Base-by-base conservation (phyloP, 2,888 invertebrate species). In the Cataglyphis livida region DNA sequence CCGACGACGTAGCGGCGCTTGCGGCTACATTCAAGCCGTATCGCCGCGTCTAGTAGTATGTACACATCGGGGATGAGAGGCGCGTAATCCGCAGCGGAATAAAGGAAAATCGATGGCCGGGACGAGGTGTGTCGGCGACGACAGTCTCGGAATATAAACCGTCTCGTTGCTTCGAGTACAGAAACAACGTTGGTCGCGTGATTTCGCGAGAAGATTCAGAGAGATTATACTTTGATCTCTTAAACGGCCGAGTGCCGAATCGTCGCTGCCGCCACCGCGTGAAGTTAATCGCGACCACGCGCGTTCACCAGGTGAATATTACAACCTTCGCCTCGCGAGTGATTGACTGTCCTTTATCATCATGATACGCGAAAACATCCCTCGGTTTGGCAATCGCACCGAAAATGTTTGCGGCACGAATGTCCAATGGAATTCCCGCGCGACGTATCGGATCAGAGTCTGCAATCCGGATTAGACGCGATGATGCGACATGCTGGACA, bases 401-500 rank as follows among this genome's bases (percentile, higher is more conserved):
- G 65, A 59, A 75, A 78, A 32, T 74, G 70, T 83, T 21, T 64
- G 61, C 81, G 51, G 57, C 25, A 57, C 61, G 9, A 82, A 68
- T 38, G 76, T 84, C 28, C 83, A 73, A 28, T 66, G 51, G 73
- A 81, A 85, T 51, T 66, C 62, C 54, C 64, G 71, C 64, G 65
- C 73, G 21, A 84, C 66, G 73, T 61, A 57, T 79, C 83, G 83
- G 65, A 85, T 85, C 59, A 84, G 81, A 81, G 84, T 85, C 74
- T 83, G 85, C 84, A 83, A 84, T 71, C 87, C 88, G 64, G 85
- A 88, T 68, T 88, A 88, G 71, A 68, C 51, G 75, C 32, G 38
- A 88, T 78, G 62, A 38, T 35, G n/a, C n/a, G 38, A 64, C 65
- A 64, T 65, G 65, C 25, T 41, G 48, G 48, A 64, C 38, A 15